Base-by-base conservation (phyloP, 2,797 vertebrate genomes). In the Oryzias sinensis region DNA sequence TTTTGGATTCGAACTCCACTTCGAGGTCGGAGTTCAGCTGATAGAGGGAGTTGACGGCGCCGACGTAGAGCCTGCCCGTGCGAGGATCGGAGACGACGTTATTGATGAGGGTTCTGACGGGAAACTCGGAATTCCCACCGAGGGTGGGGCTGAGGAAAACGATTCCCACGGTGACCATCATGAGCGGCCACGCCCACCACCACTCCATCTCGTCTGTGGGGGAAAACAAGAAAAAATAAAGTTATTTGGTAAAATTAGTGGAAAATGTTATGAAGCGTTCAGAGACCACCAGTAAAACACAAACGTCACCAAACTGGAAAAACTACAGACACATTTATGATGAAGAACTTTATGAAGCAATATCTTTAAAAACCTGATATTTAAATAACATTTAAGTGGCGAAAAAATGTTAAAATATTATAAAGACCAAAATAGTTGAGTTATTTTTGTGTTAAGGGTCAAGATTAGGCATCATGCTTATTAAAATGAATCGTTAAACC, bases 11-110 rank as follows among this genome's bases (percentile, higher is more conserved):
- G 16, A 82, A 82, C 67, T 90, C 82, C 11, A 76, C 14, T 14
- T 27, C n/a, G 18, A 99, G 87, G 53, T 88, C 64, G 0, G 87
- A 49, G 51, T 73, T 83, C 74, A 99, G 91, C 82, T 98, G 97
- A 87, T 93, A 88, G 9, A 99, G 83, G 1, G 46, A 15, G 60
- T 99, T 96, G 66, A 98, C 89, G 0, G 95, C 94, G n/a, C 96
- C 97, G 29, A 95, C 70, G 60, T 98, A 99, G 22, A 99, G 90
- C 7, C 82, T 88, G 1, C 94, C 94, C 0, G 94, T 94, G 0
- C 54, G 79, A 0, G 83, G 76, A 51, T 92, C 70, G 9, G 53
- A 47, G 52, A 88, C 90, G 62, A 93, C 84, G 14, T 91, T 92
- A 78, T 92, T 93, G 81, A 93, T 91, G 27, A 68, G 49, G 0